Evolutionary conservation across 37 sponge, comb jelly and placozoan genomes (phyloP).

Genomic region (Agelas oroides): DNA sequence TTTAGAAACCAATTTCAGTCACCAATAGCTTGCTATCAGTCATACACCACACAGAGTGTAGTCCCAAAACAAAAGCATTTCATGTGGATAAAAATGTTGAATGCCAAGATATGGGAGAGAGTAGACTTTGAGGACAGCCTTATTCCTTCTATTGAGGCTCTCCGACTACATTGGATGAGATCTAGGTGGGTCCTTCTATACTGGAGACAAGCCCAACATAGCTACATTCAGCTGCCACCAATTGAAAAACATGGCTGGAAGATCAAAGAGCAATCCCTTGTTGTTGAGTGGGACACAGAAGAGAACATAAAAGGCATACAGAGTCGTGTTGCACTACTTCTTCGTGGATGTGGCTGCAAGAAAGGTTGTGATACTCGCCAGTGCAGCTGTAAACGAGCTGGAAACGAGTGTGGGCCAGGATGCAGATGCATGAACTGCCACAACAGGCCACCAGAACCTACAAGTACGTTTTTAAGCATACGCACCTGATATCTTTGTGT

Average conservation of each 20-base stretch:
- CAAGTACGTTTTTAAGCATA: too few relatives aligned
- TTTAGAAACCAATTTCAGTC: not conserved
- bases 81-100: not conserved
- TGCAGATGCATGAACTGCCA: conserved; percentile 9
- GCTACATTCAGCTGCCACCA: too few relatives aligned
- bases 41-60: too few relatives aligned
- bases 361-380: not conserved
- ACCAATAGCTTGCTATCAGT: not conserved
- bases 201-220: not conserved
- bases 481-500: too few relatives aligned
- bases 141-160: not conserved
- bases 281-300: conserved; percentile 8
- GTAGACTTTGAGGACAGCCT: not conserved
- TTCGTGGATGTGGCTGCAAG: conserved; percentile 9
- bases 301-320: not conserved
- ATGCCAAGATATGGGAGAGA: not conserved
- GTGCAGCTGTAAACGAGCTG: not conserved
- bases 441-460: too few relatives aligned
- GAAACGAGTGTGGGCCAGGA: not conserved
- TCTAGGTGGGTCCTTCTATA: not conserved
- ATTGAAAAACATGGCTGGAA: conserved; percentile 6
- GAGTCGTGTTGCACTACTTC: not conserved
- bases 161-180: conserved; percentile 8
- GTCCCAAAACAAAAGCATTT: not conserved
- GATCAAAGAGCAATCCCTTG: not conserved